A percentile compares a stretch with the other conserved stretches of the same genome.
Conservation (phyloP, 2,888 invertebrate genomes). For the Amorpha juglandis region DNA sequence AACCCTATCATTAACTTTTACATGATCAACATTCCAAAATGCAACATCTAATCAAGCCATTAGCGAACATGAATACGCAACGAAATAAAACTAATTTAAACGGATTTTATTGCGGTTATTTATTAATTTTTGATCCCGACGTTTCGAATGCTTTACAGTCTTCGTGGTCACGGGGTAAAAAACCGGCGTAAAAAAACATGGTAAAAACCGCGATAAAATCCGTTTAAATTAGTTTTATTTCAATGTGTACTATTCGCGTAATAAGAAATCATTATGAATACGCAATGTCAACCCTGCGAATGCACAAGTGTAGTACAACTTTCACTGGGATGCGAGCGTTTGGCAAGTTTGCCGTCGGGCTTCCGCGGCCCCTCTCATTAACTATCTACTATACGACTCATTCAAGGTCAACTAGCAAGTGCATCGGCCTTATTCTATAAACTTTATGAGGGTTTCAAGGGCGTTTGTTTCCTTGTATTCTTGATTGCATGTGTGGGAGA, state of each 20-base stretch:
- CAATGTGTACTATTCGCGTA: too few species aligned
- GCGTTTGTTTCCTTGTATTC: background rate
- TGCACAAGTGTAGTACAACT: background rate
- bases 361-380: constrained; percentile 11
- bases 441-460: constrained; percentile 4
- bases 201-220: too few species aligned
- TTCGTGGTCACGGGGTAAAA: too few species aligned
- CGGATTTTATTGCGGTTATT: too few species aligned
- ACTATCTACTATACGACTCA: constrained; percentile 21
- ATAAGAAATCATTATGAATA: too few species aligned
- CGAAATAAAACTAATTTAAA: too few species aligned
- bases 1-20: constrained; percentile 3
- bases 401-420: constrained; percentile 13
- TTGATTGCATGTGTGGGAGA: too few species aligned
- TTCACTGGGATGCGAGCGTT: constrained; percentile 17
- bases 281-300: constrained; percentile 10
- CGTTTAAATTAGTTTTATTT: too few species aligned
- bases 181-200: too few species aligned
- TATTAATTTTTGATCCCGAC: too few species aligned
- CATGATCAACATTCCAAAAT: background rate
- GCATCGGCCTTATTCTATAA: background rate
- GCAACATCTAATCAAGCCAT: constrained; percentile 1
- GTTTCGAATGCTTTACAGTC: too few species aligned
- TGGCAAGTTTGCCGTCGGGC: constrained; percentile 14
- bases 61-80: background rate